A percentile compares a stretch with the other conserved stretches of the same genome.
These are phyloP conservation scores for Shargacucullia verbasci DNA, from an alignment of 2,888 invertebrate genomes.

Conservation along the genomic window DNA sequence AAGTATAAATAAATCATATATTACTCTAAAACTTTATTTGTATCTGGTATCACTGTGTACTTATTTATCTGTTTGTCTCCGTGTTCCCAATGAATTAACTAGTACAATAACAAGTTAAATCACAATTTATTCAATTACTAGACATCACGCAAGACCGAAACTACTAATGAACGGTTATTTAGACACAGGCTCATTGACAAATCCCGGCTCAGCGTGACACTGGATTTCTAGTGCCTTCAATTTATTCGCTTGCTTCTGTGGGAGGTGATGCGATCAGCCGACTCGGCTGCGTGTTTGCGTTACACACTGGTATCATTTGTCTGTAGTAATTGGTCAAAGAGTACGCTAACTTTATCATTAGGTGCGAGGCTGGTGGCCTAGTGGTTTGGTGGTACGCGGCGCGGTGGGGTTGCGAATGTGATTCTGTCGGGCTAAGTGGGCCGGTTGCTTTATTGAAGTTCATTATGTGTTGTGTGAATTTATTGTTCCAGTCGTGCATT, in stretches of 20 bases:
- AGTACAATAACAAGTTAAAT: neutral
- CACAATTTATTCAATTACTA: constrained; percentile 3
- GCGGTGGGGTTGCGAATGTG: constrained; percentile 1
- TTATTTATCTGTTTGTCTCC: too few relatives aligned
- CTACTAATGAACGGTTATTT: constrained; percentile 44
- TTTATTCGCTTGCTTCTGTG: constrained; percentile 52
- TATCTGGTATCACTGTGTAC: too few relatives aligned
- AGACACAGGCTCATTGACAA: constrained; percentile 41
- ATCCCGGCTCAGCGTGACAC: constrained; percentile 49
- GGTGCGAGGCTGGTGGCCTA: constrained; percentile 16
- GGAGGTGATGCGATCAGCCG: constrained; percentile 41
- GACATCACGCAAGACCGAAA: constrained; percentile 19
- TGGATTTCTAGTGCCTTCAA: constrained; percentile 47
- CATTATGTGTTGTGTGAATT: too few relatives aligned
- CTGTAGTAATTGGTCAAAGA: constrained; percentile 60
- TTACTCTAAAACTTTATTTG: too few relatives aligned
- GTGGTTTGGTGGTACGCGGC: constrained; percentile 16
- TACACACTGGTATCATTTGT: constrained; percentile 44
- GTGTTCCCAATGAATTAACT: neutral
- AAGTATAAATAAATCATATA: too few relatives aligned
- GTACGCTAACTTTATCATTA: constrained; percentile 53
- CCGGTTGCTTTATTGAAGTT: too few relatives aligned
- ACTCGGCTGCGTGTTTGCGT: constrained; percentile 30
- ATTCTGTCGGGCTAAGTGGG: constrained; percentile 8
- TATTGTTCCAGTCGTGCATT: too few relatives aligned